These are phyloP conservation scores for Apis cerana DNA, from an alignment of 1,140 invertebrate genomes.

Conservation along the genomic window DNA sequence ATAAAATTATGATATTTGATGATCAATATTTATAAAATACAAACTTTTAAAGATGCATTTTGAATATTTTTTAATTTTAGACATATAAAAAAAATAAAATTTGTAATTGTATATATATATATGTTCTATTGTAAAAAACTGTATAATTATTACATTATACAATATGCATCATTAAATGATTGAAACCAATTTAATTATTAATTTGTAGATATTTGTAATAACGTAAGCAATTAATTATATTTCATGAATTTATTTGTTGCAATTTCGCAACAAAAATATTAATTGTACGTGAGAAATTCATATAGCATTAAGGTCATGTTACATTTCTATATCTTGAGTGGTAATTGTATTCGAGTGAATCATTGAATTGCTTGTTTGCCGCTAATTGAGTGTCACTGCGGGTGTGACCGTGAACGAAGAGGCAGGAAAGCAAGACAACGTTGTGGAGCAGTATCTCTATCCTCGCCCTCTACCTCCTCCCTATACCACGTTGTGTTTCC, in stretches of 20 bases:
- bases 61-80: not conserved
- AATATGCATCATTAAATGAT: not conserved
- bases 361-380: not conserved
- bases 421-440: slow-evolving; percentile 77
- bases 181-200: slow-evolving; percentile 4
- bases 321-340: not conserved
- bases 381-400: slow-evolving; percentile 72
- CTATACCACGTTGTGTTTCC: slow-evolving; percentile 48
- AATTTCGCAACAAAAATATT: not conserved
- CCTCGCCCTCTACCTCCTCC: slow-evolving; percentile 59
- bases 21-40: not conserved
- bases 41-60: not conserved
- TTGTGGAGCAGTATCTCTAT: slow-evolving; percentile 76
- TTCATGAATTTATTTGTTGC: not conserved
- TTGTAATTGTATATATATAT: not conserved
- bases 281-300: slow-evolving; percentile 8
- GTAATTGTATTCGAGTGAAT: not conserved
- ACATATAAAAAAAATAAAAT: not conserved
- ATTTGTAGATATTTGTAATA: not conserved
- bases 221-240: not conserved
- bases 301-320: not conserved
- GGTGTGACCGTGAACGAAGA: slow-evolving; percentile 80
- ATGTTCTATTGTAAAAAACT: not conserved
- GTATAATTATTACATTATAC: not conserved
- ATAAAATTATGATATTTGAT: not conserved